These are phyloP conservation scores for Scyliorhinus canicula DNA, from an alignment of 2,797 vertebrate species.

Conservation along the genomic window DNA sequence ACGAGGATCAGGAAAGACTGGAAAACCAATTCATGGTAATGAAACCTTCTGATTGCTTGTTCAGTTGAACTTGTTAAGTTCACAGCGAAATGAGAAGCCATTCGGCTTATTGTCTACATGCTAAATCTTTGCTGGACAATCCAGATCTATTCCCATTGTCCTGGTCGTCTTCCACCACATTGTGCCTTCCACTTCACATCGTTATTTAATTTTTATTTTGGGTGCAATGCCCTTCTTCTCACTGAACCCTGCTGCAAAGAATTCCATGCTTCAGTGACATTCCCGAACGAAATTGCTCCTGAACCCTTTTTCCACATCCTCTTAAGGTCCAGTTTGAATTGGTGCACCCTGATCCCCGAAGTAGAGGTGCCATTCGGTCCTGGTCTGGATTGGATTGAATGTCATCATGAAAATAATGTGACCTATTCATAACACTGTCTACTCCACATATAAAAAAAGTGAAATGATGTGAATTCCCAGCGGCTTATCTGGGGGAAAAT, in stretches of 20 bases:
- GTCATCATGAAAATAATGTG: background rate
- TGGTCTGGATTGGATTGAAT: background rate
- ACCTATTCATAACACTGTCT: background rate
- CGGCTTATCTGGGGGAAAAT: background rate
- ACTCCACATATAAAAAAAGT: background rate
- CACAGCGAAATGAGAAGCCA: too few relatives aligned
- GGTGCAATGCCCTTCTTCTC: background rate
- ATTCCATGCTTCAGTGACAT: background rate
- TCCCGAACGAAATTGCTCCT: background rate
- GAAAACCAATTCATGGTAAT: background rate
- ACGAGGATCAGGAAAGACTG: slow-evolving; percentile 35
- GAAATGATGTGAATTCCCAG: background rate
- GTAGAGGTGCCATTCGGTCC: background rate
- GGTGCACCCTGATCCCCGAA: background rate
- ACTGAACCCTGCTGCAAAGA: background rate
- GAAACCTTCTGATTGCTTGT: background rate
- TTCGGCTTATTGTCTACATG: background rate
- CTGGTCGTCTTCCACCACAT: background rate
- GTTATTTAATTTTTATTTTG: background rate
- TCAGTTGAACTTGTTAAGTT: background rate
- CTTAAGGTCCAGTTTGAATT: background rate
- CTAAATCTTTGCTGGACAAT: background rate
- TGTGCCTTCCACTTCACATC: background rate
- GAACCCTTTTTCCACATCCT: background rate
- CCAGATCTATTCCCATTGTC: background rate